phyloP scores from a whole-genome alignment of 2,888 invertebrate genomes.

The Cheilosia impressa region DNA sequence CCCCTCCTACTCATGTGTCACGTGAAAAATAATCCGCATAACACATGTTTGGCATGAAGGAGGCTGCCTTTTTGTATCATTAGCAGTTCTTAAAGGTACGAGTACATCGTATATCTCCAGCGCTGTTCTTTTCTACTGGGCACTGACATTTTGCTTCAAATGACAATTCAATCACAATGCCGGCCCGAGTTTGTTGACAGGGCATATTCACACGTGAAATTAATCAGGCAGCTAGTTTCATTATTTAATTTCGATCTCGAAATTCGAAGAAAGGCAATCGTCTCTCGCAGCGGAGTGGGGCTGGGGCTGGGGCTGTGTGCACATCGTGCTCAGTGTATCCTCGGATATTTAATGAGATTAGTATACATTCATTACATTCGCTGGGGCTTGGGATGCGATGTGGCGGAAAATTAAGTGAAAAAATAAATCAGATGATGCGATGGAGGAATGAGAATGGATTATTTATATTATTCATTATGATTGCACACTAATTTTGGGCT shows the following conservation, averaged over 20 bases:
- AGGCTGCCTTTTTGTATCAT: not conserved
- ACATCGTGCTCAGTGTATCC: conserved; percentile 28
- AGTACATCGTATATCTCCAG: not conserved
- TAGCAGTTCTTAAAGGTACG: not conserved
- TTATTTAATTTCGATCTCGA: conserved; percentile 28
- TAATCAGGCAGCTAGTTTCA: conserved; percentile 22
- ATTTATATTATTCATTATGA: conserved; percentile 41
- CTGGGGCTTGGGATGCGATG: conserved; percentile 41
- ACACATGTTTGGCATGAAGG: conserved; percentile 27
- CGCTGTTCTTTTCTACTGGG: not conserved
- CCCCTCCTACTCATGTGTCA: conserved; percentile 55
- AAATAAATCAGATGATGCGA: conserved; percentile 20
- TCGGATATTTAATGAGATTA: conserved; percentile 55
- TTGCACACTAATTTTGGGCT: conserved; percentile 51
- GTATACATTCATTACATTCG: conserved; percentile 49
- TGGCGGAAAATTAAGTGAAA: conserved; percentile 30
- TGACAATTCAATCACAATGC: conserved; percentile 43
- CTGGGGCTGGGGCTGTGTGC: conserved; percentile 3
- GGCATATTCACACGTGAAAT: conserved; percentile 31
- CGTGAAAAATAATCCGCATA: conserved; percentile 62
- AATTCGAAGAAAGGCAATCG: conserved; percentile 16
- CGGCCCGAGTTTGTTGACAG: conserved; percentile 45
- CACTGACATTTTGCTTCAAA: conserved; percentile 6
- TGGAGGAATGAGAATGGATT: conserved; percentile 16
- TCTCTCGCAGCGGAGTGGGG: not conserved